A percentile compares a stretch with the other conserved stretches of the same genome.
Evolutionary conservation across 2,113 vertebrate genomes (phyloP).

Genomic region (Rynchops niger): DNA sequence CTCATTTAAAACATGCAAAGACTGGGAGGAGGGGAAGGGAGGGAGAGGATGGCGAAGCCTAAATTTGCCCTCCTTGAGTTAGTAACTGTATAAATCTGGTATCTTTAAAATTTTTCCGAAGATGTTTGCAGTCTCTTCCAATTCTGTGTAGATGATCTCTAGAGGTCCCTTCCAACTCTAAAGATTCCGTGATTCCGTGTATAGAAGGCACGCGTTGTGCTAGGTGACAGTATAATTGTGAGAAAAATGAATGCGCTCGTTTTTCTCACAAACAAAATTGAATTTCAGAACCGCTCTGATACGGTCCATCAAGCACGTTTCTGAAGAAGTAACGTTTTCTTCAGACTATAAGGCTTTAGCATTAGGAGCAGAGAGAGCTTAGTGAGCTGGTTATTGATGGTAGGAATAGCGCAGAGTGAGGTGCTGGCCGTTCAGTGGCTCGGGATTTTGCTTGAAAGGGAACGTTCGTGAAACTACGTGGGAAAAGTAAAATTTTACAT

Average conservation of each 20-base stretch:
- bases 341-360: background rate
- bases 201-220: background rate
- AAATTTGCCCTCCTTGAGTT: background rate
- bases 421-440: background rate
- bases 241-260: accelerated
- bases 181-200: no score
- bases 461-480: accelerated
- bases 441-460: background rate
- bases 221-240: background rate
- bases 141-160: no score
- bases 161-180: no score
- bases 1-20: background rate
- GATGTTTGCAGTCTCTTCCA: background rate
- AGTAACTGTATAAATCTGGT: background rate
- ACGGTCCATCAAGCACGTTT: background rate
- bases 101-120: background rate
- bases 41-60: background rate
- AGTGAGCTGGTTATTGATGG: background rate
- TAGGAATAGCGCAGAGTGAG: background rate
- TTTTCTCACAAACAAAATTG: background rate
- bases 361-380: background rate
- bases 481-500: background rate
- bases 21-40: no score
- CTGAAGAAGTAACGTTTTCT: background rate
- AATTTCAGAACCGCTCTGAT: background rate